Evolutionary conservation across 1,140 invertebrate species (phyloP).

Genomic region (Probaryconus sp.): DNA sequence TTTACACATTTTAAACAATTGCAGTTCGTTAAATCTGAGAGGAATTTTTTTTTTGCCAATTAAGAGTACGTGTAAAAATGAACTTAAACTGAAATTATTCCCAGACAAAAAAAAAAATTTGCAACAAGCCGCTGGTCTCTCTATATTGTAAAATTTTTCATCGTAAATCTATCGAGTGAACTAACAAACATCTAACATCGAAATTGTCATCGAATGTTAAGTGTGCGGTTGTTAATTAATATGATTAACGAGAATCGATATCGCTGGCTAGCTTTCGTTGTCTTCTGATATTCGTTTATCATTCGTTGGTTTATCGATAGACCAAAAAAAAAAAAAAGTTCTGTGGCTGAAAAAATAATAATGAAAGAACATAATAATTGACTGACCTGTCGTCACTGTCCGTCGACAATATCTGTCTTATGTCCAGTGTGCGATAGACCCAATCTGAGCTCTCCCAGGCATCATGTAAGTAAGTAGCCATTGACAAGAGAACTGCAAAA

Average conservation of each 20-base stretch:
- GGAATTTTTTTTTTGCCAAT: too few relatives aligned
- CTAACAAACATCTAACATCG: conserved; percentile 68
- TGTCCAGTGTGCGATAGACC: conserved; percentile 78
- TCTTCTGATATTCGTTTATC: conserved; percentile 37
- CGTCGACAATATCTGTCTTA: conserved; percentile 58
- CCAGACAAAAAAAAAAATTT: too few relatives aligned
- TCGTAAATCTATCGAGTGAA: conserved; percentile 42
- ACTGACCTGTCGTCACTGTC: conserved; percentile 58
- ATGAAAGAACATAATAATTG: too few relatives aligned
- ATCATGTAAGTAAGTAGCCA: conserved; percentile 71
- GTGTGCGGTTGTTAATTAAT: conserved; percentile 49
- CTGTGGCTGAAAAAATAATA: conserved; percentile 50
- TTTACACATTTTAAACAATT: too few relatives aligned
- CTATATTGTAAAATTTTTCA: conserved; percentile 26
- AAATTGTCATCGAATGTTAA: conserved; percentile 12
- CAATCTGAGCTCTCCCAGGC: conserved; percentile 74
- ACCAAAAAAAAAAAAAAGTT: conserved; percentile 38
- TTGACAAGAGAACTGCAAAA: conserved; percentile 7
- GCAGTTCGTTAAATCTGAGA: too few relatives aligned
- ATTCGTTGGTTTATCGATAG: conserved; percentile 35
- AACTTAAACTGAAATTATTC: too few relatives aligned
- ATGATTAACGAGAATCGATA: conserved; percentile 38
- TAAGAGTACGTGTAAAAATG: too few relatives aligned
- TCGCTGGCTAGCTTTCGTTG: conserved; percentile 43
- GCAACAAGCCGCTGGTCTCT: conserved; percentile 35